These are phyloP conservation scores for Megalopta genalis DNA, from an alignment of 1,140 invertebrate genomes.

Conservation along the genomic window DNA sequence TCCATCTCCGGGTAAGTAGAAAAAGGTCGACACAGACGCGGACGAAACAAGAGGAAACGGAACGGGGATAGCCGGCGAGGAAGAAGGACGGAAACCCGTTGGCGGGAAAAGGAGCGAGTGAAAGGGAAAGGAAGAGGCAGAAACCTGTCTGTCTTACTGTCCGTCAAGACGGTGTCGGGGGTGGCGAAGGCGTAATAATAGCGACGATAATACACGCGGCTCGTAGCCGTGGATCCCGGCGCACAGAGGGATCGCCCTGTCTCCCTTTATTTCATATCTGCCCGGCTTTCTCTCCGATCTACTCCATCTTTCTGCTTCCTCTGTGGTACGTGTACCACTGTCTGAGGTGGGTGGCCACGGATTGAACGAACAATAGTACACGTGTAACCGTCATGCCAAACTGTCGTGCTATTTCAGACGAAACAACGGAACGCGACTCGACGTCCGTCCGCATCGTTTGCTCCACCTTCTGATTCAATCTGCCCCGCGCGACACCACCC, in stretches of 20 bases:
- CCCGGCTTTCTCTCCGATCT: constrained; percentile 35
- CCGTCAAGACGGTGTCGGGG: constrained; percentile 55
- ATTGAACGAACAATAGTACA: constrained; percentile 71
- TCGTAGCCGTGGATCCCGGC: constrained; percentile 32
- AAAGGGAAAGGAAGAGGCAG: constrained; percentile 14
- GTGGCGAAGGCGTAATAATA: constrained; percentile 68
- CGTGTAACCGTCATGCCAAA: constrained; percentile 70
- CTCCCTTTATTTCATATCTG: constrained; percentile 24
- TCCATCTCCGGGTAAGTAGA: constrained; percentile 31
- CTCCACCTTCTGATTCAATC: constrained; percentile 36
- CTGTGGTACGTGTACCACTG: constrained; percentile 27
- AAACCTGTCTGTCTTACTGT: constrained; percentile 44
- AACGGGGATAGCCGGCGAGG: neutral
- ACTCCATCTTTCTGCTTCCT: constrained; percentile 30
- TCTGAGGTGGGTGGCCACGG: constrained; percentile 67
- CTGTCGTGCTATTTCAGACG: constrained; percentile 63
- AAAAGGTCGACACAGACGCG: constrained; percentile 5
- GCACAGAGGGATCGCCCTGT: constrained; percentile 11
- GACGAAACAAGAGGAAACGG: neutral
- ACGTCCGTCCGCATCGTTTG: constrained; percentile 23
- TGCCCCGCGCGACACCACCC: constrained; percentile 3
- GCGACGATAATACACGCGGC: constrained; percentile 63
- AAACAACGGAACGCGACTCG: constrained; percentile 55
- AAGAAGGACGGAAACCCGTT: neutral
- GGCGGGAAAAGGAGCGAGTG: neutral